Evolutionary conservation across 2,113 vertebrate species (phyloP).

Genomic region (Poicephalus gulielmi): DNA sequence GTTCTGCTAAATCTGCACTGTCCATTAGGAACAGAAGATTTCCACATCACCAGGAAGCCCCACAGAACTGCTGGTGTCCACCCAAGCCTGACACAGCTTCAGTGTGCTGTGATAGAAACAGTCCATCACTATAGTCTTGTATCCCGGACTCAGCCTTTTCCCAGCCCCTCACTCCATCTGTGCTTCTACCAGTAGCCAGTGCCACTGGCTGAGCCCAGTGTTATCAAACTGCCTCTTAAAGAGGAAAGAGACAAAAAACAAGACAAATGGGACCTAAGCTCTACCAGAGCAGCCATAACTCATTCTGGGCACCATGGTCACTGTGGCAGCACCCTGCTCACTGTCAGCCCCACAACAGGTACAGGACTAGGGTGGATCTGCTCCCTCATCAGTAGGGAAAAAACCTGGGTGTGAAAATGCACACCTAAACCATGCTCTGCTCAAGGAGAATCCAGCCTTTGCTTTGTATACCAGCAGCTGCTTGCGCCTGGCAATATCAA

Average conservation of each 20-base stretch:
- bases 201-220: too few species aligned
- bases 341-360: background rate
- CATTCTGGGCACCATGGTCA: too few species aligned
- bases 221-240: background rate
- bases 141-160: background rate
- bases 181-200: background rate
- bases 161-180: background rate
- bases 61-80: background rate
- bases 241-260: background rate
- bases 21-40: background rate
- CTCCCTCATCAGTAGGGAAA: background rate
- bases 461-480: background rate
- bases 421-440: background rate
- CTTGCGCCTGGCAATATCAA: background rate
- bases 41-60: background rate
- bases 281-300: background rate
- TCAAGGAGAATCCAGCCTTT: background rate
- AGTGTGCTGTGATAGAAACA: accelerated
- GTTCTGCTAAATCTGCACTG: background rate
- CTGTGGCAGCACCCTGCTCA: background rate
- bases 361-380: accelerated
- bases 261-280: background rate
- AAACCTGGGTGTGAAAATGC: background rate
- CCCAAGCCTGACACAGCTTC: background rate
- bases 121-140: background rate